Evolutionary conservation across 2,797 vertebrate species (phyloP).

Genomic region (Macrochelys suwanniensis): DNA sequence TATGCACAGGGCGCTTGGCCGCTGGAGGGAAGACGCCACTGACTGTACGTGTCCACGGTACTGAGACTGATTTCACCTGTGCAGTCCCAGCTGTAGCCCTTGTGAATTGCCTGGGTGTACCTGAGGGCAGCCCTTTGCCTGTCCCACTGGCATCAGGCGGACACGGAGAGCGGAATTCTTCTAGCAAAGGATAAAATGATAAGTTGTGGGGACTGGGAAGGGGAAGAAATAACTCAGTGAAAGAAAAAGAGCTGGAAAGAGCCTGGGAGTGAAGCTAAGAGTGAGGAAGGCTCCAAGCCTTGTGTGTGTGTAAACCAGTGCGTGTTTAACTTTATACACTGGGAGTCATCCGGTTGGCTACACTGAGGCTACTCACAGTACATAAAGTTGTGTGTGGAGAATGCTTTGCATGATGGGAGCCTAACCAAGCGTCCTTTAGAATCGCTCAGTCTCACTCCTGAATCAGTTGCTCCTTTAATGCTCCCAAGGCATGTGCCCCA

Average conservation of each 20-base stretch:
- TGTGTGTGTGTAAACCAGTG: no score
- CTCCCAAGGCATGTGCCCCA: accelerated
- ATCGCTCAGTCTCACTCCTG: neutral
- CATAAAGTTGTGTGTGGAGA: neutral
- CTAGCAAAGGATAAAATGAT: neutral
- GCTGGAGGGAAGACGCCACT: no score
- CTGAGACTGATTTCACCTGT: neutral
- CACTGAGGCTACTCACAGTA: accelerated
- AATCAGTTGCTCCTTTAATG: accelerated
- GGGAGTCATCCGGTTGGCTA: no score
- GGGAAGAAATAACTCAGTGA: neutral
- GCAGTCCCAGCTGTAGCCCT: neutral
- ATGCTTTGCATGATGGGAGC: neutral
- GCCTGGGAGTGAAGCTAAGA: no score
- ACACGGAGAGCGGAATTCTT: neutral
- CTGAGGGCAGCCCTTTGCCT: accelerated
- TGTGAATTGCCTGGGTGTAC: neutral
- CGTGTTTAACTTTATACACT: no score
- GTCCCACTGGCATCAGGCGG: no score
- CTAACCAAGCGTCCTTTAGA: neutral
- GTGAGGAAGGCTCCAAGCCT: no score
- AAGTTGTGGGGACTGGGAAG: no score
- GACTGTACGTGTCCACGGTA: accelerated
- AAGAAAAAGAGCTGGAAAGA: neutral
- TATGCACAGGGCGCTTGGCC: no score